A percentile compares a stretch with the other conserved stretches of the same genome.
phyloP scores from a whole-genome alignment of 2,797 vertebrate species.

The Acipenser ruthenus region DNA sequence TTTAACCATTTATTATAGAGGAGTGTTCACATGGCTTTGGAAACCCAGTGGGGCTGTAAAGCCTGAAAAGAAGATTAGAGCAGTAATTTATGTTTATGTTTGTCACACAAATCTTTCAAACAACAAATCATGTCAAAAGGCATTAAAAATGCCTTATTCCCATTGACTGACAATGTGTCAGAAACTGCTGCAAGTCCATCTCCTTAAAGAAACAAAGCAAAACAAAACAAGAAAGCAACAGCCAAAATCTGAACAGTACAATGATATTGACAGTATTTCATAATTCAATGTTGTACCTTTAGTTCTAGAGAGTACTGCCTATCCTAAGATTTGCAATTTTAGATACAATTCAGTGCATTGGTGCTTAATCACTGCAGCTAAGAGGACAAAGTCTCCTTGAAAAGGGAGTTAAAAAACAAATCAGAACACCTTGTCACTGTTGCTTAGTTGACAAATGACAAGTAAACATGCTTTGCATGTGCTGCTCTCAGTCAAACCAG shows the following conservation, averaged over 20 bases:
- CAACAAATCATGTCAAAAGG: not conserved
- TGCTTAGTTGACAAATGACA: constrained; percentile 1
- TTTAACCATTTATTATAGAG: not conserved
- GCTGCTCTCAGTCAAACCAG: not conserved
- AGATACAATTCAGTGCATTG: too few relatives aligned
- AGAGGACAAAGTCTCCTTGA: not conserved
- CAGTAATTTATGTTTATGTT: not conserved
- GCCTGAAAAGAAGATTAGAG: not conserved
- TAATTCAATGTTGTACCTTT: not conserved
- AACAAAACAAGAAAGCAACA: too few relatives aligned
- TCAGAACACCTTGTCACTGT: not conserved
- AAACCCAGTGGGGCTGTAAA: constrained; percentile 3
- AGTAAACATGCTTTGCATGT: not conserved
- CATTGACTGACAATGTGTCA: not conserved
- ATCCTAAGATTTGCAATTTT: too few relatives aligned
- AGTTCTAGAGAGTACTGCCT: too few relatives aligned
- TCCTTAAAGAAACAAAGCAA: too few relatives aligned
- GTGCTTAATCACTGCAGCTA: not conserved
- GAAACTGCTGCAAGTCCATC: too few relatives aligned
- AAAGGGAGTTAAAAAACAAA: not conserved
- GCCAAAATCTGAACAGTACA: too few relatives aligned
- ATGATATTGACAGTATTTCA: not conserved
- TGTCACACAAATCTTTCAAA: not conserved
- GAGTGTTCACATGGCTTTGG: not conserved
- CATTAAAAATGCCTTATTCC: not conserved